A percentile compares a stretch with the other conserved stretches of the same genome.
Evolutionary conservation across 2,113 vertebrate genomes (phyloP).

Genomic region (Suricata suricatta): DNA sequence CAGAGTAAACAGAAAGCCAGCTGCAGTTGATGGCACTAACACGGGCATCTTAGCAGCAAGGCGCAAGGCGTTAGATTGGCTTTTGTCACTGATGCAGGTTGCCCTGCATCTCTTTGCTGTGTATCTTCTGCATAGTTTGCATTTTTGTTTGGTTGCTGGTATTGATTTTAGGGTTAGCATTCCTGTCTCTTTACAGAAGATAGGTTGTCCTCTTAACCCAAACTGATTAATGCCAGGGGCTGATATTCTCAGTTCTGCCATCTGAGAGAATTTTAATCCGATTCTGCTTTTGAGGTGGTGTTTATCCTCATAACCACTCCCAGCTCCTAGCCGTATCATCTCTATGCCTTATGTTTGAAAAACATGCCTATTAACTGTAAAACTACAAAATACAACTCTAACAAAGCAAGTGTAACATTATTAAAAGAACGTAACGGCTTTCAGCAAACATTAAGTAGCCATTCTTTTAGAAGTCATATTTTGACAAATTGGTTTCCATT

Average conservation of each 20-base stretch:
- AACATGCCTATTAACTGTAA: neutral
- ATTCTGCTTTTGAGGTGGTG: neutral
- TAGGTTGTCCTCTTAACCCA: neutral
- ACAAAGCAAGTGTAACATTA: neutral
- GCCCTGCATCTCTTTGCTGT: neutral
- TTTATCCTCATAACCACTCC: neutral
- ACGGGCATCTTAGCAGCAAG: fast-evolving
- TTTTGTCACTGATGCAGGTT: neutral
- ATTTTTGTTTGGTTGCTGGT: neutral
- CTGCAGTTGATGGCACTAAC: neutral
- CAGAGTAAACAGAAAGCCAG: neutral
- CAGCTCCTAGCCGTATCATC: neutral
- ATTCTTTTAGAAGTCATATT: neutral
- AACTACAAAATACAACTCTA: neutral
- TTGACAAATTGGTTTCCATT: neutral
- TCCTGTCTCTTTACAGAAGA: neutral
- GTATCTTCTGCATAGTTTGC: neutral
- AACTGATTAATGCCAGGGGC: neutral
- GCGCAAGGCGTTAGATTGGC: fast-evolving
- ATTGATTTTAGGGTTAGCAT: neutral
- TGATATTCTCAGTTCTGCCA: neutral
- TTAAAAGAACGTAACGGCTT: neutral
- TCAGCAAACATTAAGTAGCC: neutral
- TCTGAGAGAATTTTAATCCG: neutral
- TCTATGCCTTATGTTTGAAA: slow-evolving; percentile 21